Base-by-base conservation (phyloP, 1,140 invertebrate genomes). In the Anoplolepis gracilipes region DNA sequence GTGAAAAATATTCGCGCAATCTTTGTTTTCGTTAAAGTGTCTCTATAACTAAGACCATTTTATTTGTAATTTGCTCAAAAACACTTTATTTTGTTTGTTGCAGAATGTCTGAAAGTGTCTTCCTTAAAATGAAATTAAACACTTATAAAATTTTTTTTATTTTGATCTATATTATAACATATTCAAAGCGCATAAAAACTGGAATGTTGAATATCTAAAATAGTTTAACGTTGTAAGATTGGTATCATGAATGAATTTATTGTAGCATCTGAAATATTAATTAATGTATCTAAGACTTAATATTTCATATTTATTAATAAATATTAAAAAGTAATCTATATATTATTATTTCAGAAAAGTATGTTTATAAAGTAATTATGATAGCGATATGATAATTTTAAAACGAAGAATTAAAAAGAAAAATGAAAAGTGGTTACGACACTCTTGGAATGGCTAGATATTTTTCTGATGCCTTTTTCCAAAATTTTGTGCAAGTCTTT, bases 381-480 rank as follows among this genome's bases (percentile, higher is more conserved):
- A 16, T 49, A 49, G 46, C 46, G 16, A 49, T 49, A 5, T 3
- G 16, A 49, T 49, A 49, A 49, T 49, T 49, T 13, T 49, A 49
- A n/a, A n/a, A n/a, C n/a, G 6, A 13, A 22, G 5, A 22, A 73
- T n/a, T 6, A 46, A 49, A n/a, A 11, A 49, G 25, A 30, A 73
- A n/a, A n/a, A n/a, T 46, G 30, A 42, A 46, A 16, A 13, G 39
- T 16, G 65, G 39, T 85, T 36, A 46, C 25, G 75, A 64, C 19
- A 64, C 36, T 61, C 62, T 87, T 53, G 73, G 42, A 49, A 59
- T 30, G 46, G 72, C 84, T 86, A 76, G 42, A 86, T 89, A 86
- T 61, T 65, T 85, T 69, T 19, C 39, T 10, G 36, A 33, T 69
- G 81, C 65, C 30, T 57, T 73, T 59, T 70, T 88, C 57, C 11